Conservation (phyloP, 2,113 vertebrate genomes). For the Hypomesus transpacificus region DNA sequence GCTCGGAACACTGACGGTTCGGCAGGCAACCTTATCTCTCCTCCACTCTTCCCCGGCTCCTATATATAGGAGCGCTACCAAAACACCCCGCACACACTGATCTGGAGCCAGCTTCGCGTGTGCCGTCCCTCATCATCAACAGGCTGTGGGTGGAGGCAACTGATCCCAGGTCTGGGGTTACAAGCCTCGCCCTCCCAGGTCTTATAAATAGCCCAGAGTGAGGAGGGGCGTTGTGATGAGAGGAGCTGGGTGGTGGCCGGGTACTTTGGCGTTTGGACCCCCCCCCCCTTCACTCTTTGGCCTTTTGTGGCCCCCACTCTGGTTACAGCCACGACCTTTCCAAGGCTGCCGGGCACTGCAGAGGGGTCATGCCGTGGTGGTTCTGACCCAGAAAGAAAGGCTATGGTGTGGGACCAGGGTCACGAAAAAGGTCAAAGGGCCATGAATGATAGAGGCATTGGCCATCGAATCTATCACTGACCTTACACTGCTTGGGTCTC, state of each 20-base stretch:
- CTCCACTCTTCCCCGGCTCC: constrained; percentile 42
- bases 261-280: constrained; percentile 33
- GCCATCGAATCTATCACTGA: no score
- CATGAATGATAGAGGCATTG: neutral
- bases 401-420: constrained; percentile 42
- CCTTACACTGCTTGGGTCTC: no score
- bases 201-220: neutral
- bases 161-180: constrained; percentile 18
- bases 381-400: constrained; percentile 53
- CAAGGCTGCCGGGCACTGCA: constrained; percentile 37
- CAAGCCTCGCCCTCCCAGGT: neutral
- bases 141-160: neutral
- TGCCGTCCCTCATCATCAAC: neutral
- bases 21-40: constrained; percentile 55
- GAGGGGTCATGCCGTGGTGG: constrained; percentile 40
- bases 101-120: constrained; percentile 6
- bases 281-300: constrained; percentile 56
- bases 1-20: constrained; percentile 24
- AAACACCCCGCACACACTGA: neutral
- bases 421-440: constrained; percentile 15
- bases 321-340: constrained; percentile 80
- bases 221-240: neutral
- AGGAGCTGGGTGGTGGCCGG: constrained; percentile 5
- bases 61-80: constrained; percentile 66
- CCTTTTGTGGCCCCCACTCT: constrained; percentile 74